Evolutionary conservation across 1,140 invertebrate species (phyloP).

Genomic region (Drosophila bocki): DNA sequence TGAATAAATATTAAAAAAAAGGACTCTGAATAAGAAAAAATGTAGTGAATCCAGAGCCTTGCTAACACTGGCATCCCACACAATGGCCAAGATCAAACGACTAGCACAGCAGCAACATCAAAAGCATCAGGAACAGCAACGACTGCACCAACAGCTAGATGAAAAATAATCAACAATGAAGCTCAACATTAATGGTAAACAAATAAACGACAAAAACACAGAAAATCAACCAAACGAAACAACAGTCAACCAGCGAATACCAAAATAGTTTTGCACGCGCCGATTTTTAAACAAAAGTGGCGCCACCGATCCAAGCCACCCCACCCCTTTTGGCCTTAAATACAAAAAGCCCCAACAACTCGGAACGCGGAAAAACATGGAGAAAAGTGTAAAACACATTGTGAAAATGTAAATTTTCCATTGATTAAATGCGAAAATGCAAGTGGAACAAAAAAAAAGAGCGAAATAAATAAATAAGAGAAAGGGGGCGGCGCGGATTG

Average conservation of each 20-base stretch:
- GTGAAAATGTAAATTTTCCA: slow-evolving; percentile 73
- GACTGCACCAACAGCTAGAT: background rate
- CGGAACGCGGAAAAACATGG: slow-evolving; percentile 40
- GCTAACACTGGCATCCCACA: background rate
- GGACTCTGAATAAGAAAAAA: background rate
- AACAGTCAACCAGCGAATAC: slow-evolving; percentile 54
- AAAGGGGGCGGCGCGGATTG: background rate
- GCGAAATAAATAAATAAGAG: slow-evolving; percentile 3
- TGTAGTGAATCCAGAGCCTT: background rate
- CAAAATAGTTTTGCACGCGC: slow-evolving; percentile 36
- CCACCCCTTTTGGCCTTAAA: background rate
- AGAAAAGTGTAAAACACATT: slow-evolving; percentile 78
- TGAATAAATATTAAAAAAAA: background rate
- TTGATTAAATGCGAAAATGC: slow-evolving; percentile 69
- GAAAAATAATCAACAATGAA: slow-evolving; percentile 7
- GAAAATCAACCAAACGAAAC: slow-evolving; percentile 7
- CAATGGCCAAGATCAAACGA: slow-evolving; percentile 6
- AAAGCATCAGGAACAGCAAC: background rate
- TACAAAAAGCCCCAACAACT: slow-evolving; percentile 23
- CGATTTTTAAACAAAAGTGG: slow-evolving; percentile 54
- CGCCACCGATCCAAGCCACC: slow-evolving; percentile 11
- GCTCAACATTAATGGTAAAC: slow-evolving; percentile 20
- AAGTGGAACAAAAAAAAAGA: slow-evolving; percentile 29
- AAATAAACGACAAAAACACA: slow-evolving; percentile 10
- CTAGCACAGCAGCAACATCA: background rate